Conservation (phyloP, 2,888 invertebrate genomes). For the Lacanobia oleracea region DNA sequence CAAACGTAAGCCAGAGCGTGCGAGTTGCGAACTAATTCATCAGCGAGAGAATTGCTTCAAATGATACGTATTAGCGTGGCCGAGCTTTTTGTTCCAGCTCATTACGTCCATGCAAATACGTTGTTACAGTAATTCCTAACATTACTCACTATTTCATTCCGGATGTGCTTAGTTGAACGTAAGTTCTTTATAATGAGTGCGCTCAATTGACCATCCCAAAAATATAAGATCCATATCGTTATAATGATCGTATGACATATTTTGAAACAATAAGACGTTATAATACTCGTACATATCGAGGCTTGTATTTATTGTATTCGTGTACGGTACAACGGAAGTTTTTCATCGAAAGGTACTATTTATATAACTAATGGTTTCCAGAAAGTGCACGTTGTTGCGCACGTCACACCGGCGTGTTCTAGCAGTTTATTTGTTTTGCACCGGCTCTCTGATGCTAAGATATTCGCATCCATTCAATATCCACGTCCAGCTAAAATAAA, state of each 20-base stretch:
- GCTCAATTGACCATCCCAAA: slow-evolving; percentile 30
- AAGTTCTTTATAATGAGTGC: slow-evolving; percentile 35
- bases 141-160: slow-evolving; percentile 43
- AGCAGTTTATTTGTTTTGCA: slow-evolving; percentile 29
- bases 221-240: slow-evolving; percentile 10
- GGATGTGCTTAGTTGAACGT: slow-evolving; percentile 42
- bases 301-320: background rate
- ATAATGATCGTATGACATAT: slow-evolving; percentile 7
- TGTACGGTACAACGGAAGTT: background rate
- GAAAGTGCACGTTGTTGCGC: slow-evolving; percentile 6
- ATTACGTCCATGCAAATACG: slow-evolving; percentile 52
- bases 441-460: slow-evolving; percentile 9
- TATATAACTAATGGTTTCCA: slow-evolving; percentile 12
- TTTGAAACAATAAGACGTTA: slow-evolving; percentile 18
- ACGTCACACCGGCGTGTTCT: slow-evolving; percentile 25
- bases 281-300: background rate
- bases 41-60: slow-evolving; percentile 25
- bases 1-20: background rate
- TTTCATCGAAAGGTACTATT: slow-evolving; percentile 19
- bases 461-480: slow-evolving; percentile 24
- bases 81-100: slow-evolving; percentile 44
- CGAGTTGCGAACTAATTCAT: background rate
- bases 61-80: slow-evolving; percentile 33
- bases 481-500: slow-evolving; percentile 21
- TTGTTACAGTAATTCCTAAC: slow-evolving; percentile 37